Conservation (phyloP, 1,140 invertebrate species). For the Atta colombica region DNA sequence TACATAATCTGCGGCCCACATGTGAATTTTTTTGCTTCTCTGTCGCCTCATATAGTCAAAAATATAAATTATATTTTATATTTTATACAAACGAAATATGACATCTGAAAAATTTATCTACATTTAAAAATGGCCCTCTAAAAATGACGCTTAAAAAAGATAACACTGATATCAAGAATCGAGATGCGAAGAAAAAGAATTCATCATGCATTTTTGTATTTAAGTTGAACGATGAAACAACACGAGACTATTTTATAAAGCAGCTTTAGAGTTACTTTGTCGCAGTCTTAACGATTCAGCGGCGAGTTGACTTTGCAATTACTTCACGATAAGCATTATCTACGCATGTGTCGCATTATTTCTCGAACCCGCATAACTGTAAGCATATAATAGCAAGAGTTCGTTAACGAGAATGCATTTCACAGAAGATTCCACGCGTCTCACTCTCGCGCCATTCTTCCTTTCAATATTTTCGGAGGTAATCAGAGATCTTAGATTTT, state of each 20-base stretch:
- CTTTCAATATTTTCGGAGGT: neutral
- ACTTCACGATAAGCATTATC: constrained; percentile 56
- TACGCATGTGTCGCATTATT: constrained; percentile 41
- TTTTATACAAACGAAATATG: too few relatives aligned
- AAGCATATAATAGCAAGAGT: neutral
- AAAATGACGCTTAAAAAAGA: too few relatives aligned
- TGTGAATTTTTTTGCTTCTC: too few relatives aligned
- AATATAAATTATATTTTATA: too few relatives aligned
- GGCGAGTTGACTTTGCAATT: constrained; percentile 38
- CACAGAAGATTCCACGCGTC: constrained; percentile 1
- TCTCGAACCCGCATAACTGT: constrained; percentile 2
- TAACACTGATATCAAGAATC: neutral
- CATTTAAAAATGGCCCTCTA: too few relatives aligned
- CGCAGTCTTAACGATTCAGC: constrained; percentile 1
- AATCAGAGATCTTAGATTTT: constrained; percentile 45
- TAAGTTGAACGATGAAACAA: neutral
- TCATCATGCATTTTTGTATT: neutral
- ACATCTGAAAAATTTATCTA: too few relatives aligned
- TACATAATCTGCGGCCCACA: too few relatives aligned
- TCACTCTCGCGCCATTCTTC: neutral
- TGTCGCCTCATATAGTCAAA: too few relatives aligned
- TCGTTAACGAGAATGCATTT: constrained; percentile 45
- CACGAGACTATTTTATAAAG: neutral
- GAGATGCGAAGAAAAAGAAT: neutral
- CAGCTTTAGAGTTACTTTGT: neutral